These are phyloP conservation scores for Perithous albicinctus DNA, from an alignment of 2,888 invertebrate genomes.

Conservation along the genomic window DNA sequence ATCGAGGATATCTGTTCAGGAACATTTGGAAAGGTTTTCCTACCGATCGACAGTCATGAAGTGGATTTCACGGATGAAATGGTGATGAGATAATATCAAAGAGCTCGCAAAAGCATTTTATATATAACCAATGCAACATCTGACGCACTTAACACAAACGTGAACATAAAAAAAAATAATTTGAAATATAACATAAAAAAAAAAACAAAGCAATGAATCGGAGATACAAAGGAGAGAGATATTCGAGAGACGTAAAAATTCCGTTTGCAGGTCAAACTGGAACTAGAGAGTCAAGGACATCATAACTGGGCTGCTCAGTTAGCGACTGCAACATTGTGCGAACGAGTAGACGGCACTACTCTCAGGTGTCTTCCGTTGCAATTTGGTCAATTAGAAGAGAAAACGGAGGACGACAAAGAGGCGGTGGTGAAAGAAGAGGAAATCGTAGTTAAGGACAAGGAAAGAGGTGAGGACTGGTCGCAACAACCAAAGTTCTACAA, in stretches of 20 bases:
- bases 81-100: constrained; percentile 73
- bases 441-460: constrained; percentile 27
- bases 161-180: constrained; percentile 20
- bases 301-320: constrained; percentile 80
- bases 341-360: constrained; percentile 77
- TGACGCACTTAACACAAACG: constrained; percentile 16
- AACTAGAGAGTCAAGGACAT: constrained; percentile 80
- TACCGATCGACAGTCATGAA: constrained; percentile 81
- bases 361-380: constrained; percentile 71
- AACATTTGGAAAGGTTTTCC: constrained; percentile 82
- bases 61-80: constrained; percentile 82
- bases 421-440: no score
- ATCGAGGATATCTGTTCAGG: constrained; percentile 83
- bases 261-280: constrained; percentile 79
- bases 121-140: constrained; percentile 24
- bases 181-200: neutral
- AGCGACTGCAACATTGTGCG: constrained; percentile 76
- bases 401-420: constrained; percentile 8
- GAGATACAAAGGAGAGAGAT: constrained; percentile 16
- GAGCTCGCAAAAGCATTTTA: neutral
- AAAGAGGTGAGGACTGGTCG: constrained; percentile 14
- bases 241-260: constrained; percentile 54
- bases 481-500: constrained; percentile 80
- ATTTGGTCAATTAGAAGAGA: constrained; percentile 6
- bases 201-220: neutral